A percentile compares a stretch with the other conserved stretches of the same genome.
Evolutionary conservation across 1,140 invertebrate species (phyloP).

Genomic region (Pachypsylla venusta): DNA sequence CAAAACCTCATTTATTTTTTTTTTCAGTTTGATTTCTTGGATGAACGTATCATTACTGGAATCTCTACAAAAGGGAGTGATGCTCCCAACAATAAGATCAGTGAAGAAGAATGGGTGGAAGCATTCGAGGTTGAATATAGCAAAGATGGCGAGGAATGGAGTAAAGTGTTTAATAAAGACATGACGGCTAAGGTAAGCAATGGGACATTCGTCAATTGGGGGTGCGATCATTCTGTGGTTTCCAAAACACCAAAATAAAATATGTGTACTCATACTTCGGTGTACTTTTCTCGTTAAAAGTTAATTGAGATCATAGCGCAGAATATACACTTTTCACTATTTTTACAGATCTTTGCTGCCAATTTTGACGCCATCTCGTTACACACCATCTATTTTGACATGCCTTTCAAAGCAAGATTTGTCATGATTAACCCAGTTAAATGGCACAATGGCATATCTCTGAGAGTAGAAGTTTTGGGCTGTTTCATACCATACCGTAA

Average conservation of each 20-base stretch:
- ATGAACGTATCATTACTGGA: constrained; percentile 56
- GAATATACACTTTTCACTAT: not conserved
- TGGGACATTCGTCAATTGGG: too few species aligned
- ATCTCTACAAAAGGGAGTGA: constrained; percentile 49
- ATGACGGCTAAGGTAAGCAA: constrained; percentile 34
- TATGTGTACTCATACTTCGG: too few species aligned
- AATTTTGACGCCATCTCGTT: constrained; percentile 20
- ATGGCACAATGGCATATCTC: constrained; percentile 56
- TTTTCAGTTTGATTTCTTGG: constrained; percentile 55
- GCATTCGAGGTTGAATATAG: constrained; percentile 57
- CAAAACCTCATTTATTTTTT: constrained; percentile 12
- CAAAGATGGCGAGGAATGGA: constrained; percentile 50
- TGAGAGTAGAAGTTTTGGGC: constrained; percentile 58
- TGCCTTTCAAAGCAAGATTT: constrained; percentile 53
- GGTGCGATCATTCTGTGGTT: too few species aligned
- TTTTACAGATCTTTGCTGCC: constrained; percentile 22
- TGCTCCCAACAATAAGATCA: constrained; percentile 17
- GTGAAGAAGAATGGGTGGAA: constrained; percentile 50
- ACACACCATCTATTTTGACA: constrained; percentile 30
- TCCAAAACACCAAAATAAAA: too few species aligned
- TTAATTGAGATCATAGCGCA: too few species aligned
- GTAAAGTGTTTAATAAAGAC: constrained; percentile 41
- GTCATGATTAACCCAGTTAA: constrained; percentile 52
- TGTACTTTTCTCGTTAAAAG: too few species aligned
- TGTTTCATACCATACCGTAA: constrained; percentile 57